phyloP scores from a whole-genome alignment of 2,888 invertebrate genomes.

The Dromius quadrimaculatus region DNA sequence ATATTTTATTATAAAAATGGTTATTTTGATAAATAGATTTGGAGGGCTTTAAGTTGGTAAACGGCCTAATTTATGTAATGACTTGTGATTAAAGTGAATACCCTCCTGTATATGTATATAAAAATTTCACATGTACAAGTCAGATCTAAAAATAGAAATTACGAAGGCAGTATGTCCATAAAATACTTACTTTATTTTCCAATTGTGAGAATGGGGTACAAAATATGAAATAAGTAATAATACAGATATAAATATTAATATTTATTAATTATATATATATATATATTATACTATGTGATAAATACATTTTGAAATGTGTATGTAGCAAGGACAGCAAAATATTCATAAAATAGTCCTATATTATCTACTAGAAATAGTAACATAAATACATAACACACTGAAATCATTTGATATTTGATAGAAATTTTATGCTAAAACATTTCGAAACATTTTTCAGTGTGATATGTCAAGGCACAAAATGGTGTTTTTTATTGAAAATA shows the following conservation, averaged over 20 bases:
- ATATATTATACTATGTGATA: slow-evolving; percentile 50
- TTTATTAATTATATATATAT: slow-evolving; percentile 46
- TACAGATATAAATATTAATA: slow-evolving; percentile 46
- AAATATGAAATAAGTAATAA: slow-evolving; percentile 37
- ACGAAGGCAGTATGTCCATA: slow-evolving; percentile 40
- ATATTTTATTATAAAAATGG: not conserved
- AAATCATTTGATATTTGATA: slow-evolving; percentile 44
- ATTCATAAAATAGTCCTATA: slow-evolving; percentile 9
- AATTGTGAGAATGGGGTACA: slow-evolving; percentile 47
- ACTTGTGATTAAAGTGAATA: slow-evolving; percentile 42
- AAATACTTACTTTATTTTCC: slow-evolving; percentile 38
- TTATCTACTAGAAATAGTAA: slow-evolving; percentile 7
- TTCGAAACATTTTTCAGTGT: slow-evolving; percentile 45
- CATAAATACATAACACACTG: slow-evolving; percentile 48
- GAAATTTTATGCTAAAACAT: slow-evolving; percentile 46
- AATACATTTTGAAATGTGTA: slow-evolving; percentile 47
- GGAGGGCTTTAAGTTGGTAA: slow-evolving; percentile 9
- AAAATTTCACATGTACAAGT: slow-evolving; percentile 36
- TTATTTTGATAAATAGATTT: not conserved
- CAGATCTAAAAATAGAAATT: slow-evolving; percentile 44
- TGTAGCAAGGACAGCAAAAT: slow-evolving; percentile 36
- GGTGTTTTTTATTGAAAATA: slow-evolving; percentile 49
- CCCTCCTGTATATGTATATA: slow-evolving; percentile 44
- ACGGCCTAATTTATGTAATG: slow-evolving; percentile 44
- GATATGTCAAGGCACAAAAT: slow-evolving; percentile 47